Conservation (phyloP, 2,113 vertebrate genomes). For the Cryptotis parvus region DNA sequence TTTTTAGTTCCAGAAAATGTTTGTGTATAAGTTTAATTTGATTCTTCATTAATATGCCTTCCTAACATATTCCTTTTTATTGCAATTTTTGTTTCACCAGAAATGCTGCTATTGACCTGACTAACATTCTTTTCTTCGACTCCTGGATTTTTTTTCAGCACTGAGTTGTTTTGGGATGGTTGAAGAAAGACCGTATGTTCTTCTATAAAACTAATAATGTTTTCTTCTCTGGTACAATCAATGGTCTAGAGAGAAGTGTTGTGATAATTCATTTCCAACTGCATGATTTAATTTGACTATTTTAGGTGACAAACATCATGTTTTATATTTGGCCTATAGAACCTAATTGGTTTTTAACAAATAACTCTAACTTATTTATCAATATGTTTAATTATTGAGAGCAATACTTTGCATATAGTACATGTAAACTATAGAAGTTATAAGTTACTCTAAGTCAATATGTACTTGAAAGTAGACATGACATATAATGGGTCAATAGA, state of each 20-base stretch:
- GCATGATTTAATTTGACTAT: constrained; percentile 16
- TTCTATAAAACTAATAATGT: background rate
- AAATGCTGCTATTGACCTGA: background rate
- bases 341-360: constrained; percentile 59
- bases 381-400: constrained; percentile 38
- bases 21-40: background rate
- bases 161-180: background rate
- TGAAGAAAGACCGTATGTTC: background rate
- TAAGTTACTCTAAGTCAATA: constrained; percentile 44
- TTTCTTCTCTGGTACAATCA: constrained; percentile 38
- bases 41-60: background rate
- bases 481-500: background rate
- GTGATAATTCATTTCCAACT: background rate
- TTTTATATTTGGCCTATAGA: constrained; percentile 12
- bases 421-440: no score
- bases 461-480: constrained; percentile 25
- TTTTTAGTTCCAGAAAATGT: background rate
- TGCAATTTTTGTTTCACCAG: background rate
- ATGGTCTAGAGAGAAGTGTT: background rate
- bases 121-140: background rate
- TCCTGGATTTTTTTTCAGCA: background rate
- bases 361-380: constrained; percentile 50
- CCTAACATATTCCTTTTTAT: background rate
- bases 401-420: constrained; percentile 26
- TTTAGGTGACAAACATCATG: constrained; percentile 30